A percentile compares a stretch with the other conserved stretches of the same genome.
phyloP scores from a whole-genome alignment of 1,140 invertebrate species.

The Microvelia longipes region DNA sequence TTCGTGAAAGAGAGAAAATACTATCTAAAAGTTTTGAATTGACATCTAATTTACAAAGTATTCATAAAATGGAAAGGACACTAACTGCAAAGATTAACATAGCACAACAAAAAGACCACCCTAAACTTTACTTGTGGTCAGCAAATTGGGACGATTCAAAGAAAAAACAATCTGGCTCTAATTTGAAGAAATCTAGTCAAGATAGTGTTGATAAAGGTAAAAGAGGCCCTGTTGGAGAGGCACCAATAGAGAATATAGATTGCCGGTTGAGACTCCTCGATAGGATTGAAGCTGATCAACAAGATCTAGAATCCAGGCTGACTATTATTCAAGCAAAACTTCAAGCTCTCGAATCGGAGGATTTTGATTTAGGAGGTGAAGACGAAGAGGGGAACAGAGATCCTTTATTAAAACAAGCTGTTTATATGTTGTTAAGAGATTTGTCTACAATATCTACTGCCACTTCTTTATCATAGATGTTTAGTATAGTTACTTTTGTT shows the following conservation, averaged over 20 bases:
- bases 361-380: not conserved
- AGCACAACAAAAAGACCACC: constrained; percentile 59
- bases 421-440: not conserved
- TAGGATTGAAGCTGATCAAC: constrained; percentile 58
- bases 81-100: constrained; percentile 59
- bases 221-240: constrained; percentile 33
- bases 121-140: constrained; percentile 69
- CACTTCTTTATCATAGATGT: not conserved
- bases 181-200: not conserved
- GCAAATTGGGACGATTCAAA: constrained; percentile 55
- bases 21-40: constrained; percentile 54
- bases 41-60: constrained; percentile 47
- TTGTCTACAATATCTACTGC: not conserved
- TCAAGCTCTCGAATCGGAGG: constrained; percentile 1
- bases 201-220: not conserved
- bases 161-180: not conserved
- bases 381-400: not conserved
- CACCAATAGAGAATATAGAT: constrained; percentile 58
- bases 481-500: too few species aligned
- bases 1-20: constrained; percentile 32
- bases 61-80: constrained; percentile 51
- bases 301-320: constrained; percentile 50
- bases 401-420: not conserved
- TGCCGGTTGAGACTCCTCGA: constrained; percentile 60
- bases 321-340: constrained; percentile 61